A percentile compares a stretch with the other conserved stretches of the same genome.
phyloP scores from a whole-genome alignment of 2,888 invertebrate genomes.

The Tenthredo amoena region DNA sequence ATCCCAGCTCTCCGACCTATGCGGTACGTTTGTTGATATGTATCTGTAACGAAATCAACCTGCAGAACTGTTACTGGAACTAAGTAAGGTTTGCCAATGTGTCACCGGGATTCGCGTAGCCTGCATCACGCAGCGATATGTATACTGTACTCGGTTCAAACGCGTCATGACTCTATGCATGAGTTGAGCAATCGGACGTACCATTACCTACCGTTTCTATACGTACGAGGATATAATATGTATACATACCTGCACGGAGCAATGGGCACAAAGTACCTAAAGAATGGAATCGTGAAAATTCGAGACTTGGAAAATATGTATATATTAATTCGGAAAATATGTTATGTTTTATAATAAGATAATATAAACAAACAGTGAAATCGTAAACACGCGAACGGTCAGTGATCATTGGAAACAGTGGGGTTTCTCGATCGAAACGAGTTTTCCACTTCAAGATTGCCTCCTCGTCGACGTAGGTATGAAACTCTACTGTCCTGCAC shows the following conservation, averaged over 20 bases:
- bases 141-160: constrained; percentile 58
- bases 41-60: constrained; percentile 17
- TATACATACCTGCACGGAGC: neutral
- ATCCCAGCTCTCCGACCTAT: neutral
- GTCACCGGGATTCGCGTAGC: constrained; percentile 23
- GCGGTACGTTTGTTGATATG: neutral
- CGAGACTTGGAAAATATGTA: no score
- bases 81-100: neutral
- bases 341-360: neutral
- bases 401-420: neutral
- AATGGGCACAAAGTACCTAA: no score
- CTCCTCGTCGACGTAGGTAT: constrained; percentile 4
- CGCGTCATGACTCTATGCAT: constrained; percentile 73
- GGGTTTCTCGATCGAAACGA: neutral
- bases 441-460: constrained; percentile 32
- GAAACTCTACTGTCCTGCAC: neutral
- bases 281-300: no score
- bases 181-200: constrained; percentile 66
- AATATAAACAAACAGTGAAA: neutral
- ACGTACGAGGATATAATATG: neutral
- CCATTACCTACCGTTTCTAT: neutral
- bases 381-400: neutral
- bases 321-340: no score
- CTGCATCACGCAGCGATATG: neutral
- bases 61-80: neutral